Evolutionary conservation across 2,888 invertebrate genomes (phyloP), one percentile per base, ranked within the genome.

Genomic region (Cosmia pyralina): DNA sequence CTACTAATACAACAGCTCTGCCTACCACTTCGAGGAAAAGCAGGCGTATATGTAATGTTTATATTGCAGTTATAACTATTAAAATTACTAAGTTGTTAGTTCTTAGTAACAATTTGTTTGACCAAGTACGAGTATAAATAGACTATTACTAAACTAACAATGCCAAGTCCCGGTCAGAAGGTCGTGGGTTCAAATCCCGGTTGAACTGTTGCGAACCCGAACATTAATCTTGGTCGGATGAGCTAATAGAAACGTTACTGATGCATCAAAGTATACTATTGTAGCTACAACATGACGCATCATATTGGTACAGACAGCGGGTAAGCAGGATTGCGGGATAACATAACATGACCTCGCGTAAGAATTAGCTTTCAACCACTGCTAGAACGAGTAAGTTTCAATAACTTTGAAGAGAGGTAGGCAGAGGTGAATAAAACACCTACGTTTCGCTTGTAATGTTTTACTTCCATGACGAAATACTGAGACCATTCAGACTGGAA

Each of bases 111-210:
- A 28, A 19, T 19, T 80, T 59, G 19, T 50, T 57, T 52, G 22
- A 11, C 19, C 38, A 66, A 55, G 38, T 53, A 34, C 38, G 62
- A 55, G 38, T 53, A 34, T 52, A 62, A 64, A 80, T n/a, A 72
- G n/a, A 67, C n/a, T 48, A 68, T 57, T 69, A 65, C 59, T 48
- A 50, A 58, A 63, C 38, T 48, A 65, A 77, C 53, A 64, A 65
- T 48, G 19, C 59, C 68, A 55, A 38, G 62, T 71, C 57, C 13
- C 71, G 28, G 72, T 70, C 64, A 69, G 69, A 85, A 84, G 77
- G 77, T 78, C 86, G 46, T 28, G 66, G 41, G 84, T 86, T 83
- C 86, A 84, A 75, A 69, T 81, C 74, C 64, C 62, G 53, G 70
- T 58, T 75, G 66, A 86, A 79, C 79, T 82, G 57, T 44, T 68